Evolutionary conservation across 2,797 vertebrate genomes (phyloP).

Genomic region (Anguilla pacifica): DNA sequence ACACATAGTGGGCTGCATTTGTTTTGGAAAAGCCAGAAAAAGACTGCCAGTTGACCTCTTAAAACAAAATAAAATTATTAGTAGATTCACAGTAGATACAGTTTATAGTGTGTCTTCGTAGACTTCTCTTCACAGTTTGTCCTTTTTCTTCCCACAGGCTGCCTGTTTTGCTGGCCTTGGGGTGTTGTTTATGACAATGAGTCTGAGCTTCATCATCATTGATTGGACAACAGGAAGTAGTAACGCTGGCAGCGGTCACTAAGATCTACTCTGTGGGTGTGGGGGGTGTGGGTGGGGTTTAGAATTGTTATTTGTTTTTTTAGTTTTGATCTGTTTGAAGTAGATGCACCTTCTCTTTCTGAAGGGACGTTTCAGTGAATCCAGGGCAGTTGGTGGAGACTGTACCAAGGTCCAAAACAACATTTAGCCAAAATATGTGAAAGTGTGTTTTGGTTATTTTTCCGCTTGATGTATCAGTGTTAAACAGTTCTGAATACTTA

Average conservation of each 20-base stretch:
- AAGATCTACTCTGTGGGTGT: conserved; percentile 56
- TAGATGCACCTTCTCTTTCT: conserved; percentile 50
- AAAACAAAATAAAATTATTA: too few relatives aligned
- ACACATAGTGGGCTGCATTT: neutral
- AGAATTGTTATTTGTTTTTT: conserved; percentile 43
- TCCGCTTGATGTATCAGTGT: neutral
- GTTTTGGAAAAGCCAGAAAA: neutral
- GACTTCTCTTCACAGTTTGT: neutral
- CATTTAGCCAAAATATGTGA: neutral
- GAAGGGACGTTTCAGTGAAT: conserved; percentile 2
- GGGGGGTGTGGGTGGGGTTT: conserved; percentile 47
- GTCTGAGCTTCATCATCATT: conserved; percentile 94
- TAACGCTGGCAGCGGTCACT: conserved; percentile 85
- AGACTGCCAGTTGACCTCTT: neutral
- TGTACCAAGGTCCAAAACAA: neutral
- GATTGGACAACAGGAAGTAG: conserved; percentile 85
- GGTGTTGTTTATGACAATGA: conserved; percentile 96
- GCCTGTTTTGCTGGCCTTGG: conserved; percentile 88
- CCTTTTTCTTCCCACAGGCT: conserved; percentile 71
- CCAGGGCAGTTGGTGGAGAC: conserved; percentile 8
- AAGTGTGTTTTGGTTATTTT: neutral
- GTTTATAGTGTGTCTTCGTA: neutral
- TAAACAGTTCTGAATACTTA: neutral
- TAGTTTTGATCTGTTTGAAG: conserved; percentile 49
- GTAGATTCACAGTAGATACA: neutral